Evolutionary conservation across 2,113 vertebrate species (phyloP).

Genomic region (Sebastes fasciatus): DNA sequence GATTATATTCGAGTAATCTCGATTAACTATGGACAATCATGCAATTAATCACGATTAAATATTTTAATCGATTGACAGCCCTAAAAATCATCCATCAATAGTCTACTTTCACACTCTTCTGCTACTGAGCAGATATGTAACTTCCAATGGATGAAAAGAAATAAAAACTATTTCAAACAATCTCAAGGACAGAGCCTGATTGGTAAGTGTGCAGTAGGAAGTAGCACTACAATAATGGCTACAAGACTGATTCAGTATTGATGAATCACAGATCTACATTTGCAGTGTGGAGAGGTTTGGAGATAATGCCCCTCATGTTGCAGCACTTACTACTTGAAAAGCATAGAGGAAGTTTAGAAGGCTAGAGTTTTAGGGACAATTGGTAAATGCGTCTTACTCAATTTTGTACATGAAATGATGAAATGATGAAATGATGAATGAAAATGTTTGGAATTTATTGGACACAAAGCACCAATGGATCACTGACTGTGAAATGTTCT

Average conservation of each 20-base stretch:
- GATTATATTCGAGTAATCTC: too few relatives aligned
- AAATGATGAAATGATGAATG: constrained; percentile 2
- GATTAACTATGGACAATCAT: too few relatives aligned
- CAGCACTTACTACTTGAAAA: neutral
- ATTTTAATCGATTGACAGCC: too few relatives aligned
- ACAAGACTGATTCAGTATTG: constrained; percentile 13
- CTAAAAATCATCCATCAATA: neutral
- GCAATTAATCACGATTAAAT: too few relatives aligned
- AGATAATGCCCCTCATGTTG: neutral
- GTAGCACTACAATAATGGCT: constrained; percentile 3
- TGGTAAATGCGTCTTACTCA: neutral
- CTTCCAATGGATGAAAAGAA: neutral
- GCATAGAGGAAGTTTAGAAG: too few relatives aligned
- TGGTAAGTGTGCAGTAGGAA: neutral
- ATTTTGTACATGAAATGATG: neutral
- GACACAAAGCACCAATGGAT: neutral
- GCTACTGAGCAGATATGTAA: neutral
- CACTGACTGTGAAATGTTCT: too few relatives aligned
- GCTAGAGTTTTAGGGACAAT: neutral
- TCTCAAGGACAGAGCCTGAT: neutral
- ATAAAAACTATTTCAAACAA: neutral
- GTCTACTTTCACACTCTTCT: neutral
- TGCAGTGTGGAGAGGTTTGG: neutral
- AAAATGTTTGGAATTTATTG: neutral
- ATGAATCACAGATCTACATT: constrained; percentile 15